These are phyloP conservation scores for Amphipyra berbera DNA, from an alignment of 2,888 invertebrate species.

Conservation along the genomic window DNA sequence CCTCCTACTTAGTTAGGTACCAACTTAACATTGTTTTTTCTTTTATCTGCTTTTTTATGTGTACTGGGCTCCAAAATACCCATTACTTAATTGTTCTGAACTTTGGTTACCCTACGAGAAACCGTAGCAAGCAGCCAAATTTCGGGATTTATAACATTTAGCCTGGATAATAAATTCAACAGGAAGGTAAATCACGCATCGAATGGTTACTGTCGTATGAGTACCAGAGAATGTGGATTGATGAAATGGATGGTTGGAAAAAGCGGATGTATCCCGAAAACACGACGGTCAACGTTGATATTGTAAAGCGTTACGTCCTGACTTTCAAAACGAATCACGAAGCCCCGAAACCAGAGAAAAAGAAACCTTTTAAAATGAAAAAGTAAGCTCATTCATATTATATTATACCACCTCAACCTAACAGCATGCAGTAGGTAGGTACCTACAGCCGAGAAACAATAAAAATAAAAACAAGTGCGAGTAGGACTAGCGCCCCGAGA, in stretches of 20 bases:
- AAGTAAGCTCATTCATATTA: constrained; percentile 69
- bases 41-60: too few relatives aligned
- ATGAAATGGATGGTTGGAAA: constrained; percentile 88
- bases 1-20: too few relatives aligned
- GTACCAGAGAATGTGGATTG: constrained; percentile 90
- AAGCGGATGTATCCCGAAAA: constrained; percentile 88
- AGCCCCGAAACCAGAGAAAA: constrained; percentile 83
- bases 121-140: too few relatives aligned
- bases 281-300: constrained; percentile 79
- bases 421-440: too few relatives aligned
- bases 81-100: too few relatives aligned
- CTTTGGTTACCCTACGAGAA: too few relatives aligned
- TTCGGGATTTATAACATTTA: background rate
- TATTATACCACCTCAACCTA: background rate
- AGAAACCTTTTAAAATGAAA: constrained; percentile 85
- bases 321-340: constrained; percentile 83
- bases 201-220: constrained; percentile 88
- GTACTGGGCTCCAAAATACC: too few relatives aligned
- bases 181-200: constrained; percentile 83
- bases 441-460: too few relatives aligned
- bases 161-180: constrained; percentile 23
- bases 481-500: too few relatives aligned
- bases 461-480: too few relatives aligned
- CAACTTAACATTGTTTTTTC: too few relatives aligned
- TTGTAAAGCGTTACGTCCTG: constrained; percentile 83